Evolutionary conservation across 37 sponge, comb jelly and placozoan species (phyloP).

Genomic region (Eunapius fragilis): DNA sequence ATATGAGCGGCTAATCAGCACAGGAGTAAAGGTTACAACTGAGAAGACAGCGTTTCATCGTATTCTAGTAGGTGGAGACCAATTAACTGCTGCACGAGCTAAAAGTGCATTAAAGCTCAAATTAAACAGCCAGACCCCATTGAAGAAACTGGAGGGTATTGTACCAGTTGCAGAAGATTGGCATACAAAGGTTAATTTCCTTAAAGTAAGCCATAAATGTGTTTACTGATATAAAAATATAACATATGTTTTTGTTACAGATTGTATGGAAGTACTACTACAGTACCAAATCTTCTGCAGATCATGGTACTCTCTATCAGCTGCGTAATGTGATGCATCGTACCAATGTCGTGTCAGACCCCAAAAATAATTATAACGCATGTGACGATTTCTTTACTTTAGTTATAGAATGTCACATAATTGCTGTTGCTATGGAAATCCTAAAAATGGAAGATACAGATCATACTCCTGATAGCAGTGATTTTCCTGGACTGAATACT

Average conservation of each 20-base stretch:
- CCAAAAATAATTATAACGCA: slow-evolving; percentile 5
- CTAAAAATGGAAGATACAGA: neutral
- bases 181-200: slow-evolving; percentile 20
- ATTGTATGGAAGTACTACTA: slow-evolving; percentile 10
- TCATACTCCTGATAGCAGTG: no score
- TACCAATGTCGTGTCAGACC: slow-evolving; percentile 12
- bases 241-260: neutral
- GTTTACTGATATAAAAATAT: neutral
- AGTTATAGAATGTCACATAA: neutral
- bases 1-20: neutral
- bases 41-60: neutral
- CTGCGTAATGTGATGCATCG: neutral
- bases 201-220: neutral
- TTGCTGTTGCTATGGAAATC: slow-evolving; percentile 10
- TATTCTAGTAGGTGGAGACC: slow-evolving; percentile 19
- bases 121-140: neutral
- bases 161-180: slow-evolving; percentile 33
- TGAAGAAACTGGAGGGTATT: slow-evolving; percentile 9
- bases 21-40: neutral
- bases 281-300: neutral
- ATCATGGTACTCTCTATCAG: slow-evolving; percentile 6
- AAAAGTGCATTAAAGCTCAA: neutral
- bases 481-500: no score
- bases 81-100: slow-evolving; percentile 20
- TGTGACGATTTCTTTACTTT: slow-evolving; percentile 15